These are phyloP conservation scores for Psephotus haematonotus DNA, from an alignment of 2,113 vertebrate genomes.

Conservation along the genomic window DNA sequence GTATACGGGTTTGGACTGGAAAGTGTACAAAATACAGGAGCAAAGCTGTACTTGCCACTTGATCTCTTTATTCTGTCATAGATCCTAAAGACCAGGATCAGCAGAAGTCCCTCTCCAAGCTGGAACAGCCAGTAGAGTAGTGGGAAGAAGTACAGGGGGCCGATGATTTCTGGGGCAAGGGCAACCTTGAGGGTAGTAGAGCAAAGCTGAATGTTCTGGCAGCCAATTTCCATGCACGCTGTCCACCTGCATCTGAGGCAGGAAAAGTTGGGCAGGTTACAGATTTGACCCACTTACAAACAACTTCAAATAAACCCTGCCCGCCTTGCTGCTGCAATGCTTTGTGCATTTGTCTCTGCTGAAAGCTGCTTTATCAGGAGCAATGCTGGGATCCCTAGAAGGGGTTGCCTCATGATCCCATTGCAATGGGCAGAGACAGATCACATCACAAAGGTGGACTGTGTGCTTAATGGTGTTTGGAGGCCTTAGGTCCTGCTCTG, in stretches of 20 bases:
- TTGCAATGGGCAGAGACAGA: not conserved
- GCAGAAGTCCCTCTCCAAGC: constrained; percentile 77
- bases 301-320: not conserved
- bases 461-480: not conserved
- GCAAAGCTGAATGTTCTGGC: constrained; percentile 87
- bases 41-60: constrained; percentile 12
- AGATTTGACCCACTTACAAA: not conserved
- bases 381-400: not conserved
- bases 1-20: accelerated
- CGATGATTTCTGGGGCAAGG: constrained; percentile 77
- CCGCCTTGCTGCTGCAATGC: not conserved
- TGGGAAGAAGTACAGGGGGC: constrained; percentile 85
- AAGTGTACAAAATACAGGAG: not conserved
- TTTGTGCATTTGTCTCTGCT: not conserved
- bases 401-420: not conserved
- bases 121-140: constrained; percentile 83
- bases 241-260: constrained; percentile 75
- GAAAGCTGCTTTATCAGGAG: not conserved
- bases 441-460: not conserved
- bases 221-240: constrained; percentile 84
- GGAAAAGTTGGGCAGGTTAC: not conserved
- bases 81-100: constrained; percentile 74
- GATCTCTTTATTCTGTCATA: constrained; percentile 67
- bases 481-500: not conserved
- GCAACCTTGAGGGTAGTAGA: constrained; percentile 79